Evolutionary conservation across 2,888 invertebrate species (phyloP).

Genomic region (Rhogogaster chlorosoma): DNA sequence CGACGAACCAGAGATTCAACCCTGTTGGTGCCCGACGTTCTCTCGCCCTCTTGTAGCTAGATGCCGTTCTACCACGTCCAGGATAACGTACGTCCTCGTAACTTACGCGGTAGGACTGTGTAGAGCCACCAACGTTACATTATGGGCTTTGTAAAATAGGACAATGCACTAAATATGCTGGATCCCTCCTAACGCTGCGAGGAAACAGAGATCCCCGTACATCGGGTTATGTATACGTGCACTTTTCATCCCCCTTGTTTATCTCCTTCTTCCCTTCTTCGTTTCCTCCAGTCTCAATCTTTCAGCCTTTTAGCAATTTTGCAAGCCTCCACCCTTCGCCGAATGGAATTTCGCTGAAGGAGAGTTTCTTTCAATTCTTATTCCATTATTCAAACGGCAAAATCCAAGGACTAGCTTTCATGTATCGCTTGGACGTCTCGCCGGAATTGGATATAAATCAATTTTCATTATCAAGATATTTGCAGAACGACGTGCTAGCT

Average conservation of each 20-base stretch:
- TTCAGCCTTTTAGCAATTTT: neutral
- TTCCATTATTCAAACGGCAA: neutral
- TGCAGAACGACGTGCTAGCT: no score
- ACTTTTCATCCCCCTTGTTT: neutral
- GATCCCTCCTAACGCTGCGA: conserved; percentile 46
- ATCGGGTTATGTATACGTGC: neutral
- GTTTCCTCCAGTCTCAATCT: neutral
- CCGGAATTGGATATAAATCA: neutral
- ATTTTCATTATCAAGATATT: neutral
- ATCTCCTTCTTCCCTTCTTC: neutral
- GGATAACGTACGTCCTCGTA: conserved; percentile 69
- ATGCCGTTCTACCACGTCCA: conserved; percentile 41
- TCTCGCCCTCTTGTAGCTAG: neutral
- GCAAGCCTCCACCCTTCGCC: neutral
- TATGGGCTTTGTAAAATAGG: conserved; percentile 68
- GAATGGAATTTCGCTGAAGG: neutral
- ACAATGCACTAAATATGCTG: conserved; percentile 69
- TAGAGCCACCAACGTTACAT: conserved; percentile 63
- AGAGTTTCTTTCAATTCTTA: neutral
- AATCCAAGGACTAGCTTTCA: conserved; percentile 27
- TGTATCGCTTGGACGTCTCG: conserved; percentile 39
- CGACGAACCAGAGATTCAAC: neutral
- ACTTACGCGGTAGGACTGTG: conserved; percentile 63
- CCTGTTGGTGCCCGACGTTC: neutral
- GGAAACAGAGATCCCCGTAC: conserved; percentile 61